Evolutionary conservation across 2,888 invertebrate species (phyloP).

Genomic region (Mesorhabditis spiculigera): DNA sequence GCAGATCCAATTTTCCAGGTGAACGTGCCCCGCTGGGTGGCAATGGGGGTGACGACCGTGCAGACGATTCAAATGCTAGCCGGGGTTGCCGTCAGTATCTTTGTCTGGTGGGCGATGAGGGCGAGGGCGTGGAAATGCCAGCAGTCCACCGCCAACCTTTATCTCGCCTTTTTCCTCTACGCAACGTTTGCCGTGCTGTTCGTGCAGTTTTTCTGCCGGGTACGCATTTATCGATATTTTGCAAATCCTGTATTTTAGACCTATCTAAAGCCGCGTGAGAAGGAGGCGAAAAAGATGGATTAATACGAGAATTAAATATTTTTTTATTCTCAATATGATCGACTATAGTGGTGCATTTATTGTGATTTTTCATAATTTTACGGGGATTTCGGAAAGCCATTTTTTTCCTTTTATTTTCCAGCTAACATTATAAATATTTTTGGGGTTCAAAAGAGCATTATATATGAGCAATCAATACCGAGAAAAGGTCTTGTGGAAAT

Average conservation of each 20-base stretch:
- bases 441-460: too few relatives aligned
- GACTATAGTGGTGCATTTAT: too few relatives aligned
- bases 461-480: too few relatives aligned
- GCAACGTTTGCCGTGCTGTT: constrained; percentile 52
- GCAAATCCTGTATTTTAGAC: neutral
- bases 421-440: too few relatives aligned
- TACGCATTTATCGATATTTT: neutral
- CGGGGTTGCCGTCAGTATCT: constrained; percentile 49
- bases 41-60: constrained; percentile 40
- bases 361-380: too few relatives aligned
- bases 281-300: neutral
- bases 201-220: constrained; percentile 47
- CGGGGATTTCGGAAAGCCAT: too few relatives aligned
- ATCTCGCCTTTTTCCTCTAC: constrained; percentile 52
- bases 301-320: neutral
- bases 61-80: constrained; percentile 55
- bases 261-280: neutral
- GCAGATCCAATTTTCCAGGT: neutral
- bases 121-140: constrained; percentile 38
- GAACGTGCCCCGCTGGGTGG: constrained; percentile 1
- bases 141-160: constrained; percentile 52
- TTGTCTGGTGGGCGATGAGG: constrained; percentile 48
- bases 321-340: too few relatives aligned
- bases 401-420: too few relatives aligned
- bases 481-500: too few relatives aligned